Evolutionary conservation across 2,888 invertebrate genomes (phyloP), one percentile per base, ranked within the genome.

Genomic region (Tetheella fluctuosa): DNA sequence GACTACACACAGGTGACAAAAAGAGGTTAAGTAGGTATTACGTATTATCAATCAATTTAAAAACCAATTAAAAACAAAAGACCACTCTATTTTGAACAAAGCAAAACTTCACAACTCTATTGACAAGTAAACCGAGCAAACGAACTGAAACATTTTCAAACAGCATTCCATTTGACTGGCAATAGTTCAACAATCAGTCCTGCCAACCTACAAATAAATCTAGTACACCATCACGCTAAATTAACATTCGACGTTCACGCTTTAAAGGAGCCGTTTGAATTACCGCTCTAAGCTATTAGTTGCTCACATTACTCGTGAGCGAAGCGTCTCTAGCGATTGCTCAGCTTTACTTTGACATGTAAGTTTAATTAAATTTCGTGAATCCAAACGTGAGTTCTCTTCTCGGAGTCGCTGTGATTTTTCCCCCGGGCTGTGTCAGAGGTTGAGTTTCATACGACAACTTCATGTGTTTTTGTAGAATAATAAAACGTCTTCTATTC

Each of bases 101-200:
- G 17, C 48, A 48, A 8, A 48, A 20, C n/a, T 48, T 48, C 17
- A 10, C n/a, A 20, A 10, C 34, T 55, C 55, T 56, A 39, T 37
- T 56, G 34, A 56, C 48, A 48, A 20, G 42, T 17, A 48, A 48
- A 20, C 20, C 17, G 2, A n/a, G 17, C 17, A 48, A 48, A 48
- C 48, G 48, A 48, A 48, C 48, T 48, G 48, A 20, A 48, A 48
- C 48, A 20, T 48, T 20, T 48, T 48, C 48, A 48, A 48, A 48
- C 48, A 48, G 0, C 48, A 20, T 48, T 48, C 48, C 48, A 48
- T 48, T 48, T 48, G 48, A 48, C 48, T 48, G 48, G 48, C 48
- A 48, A 48, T 48, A 48, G 48, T 48, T 48, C 48, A 48, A 42
- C 42, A 42, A 42, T 48, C 48, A 7, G 48, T 48, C 8, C 48